These are phyloP conservation scores for Myiotriccus ornatus DNA, from an alignment of 2,797 vertebrate species.

Conservation along the genomic window DNA sequence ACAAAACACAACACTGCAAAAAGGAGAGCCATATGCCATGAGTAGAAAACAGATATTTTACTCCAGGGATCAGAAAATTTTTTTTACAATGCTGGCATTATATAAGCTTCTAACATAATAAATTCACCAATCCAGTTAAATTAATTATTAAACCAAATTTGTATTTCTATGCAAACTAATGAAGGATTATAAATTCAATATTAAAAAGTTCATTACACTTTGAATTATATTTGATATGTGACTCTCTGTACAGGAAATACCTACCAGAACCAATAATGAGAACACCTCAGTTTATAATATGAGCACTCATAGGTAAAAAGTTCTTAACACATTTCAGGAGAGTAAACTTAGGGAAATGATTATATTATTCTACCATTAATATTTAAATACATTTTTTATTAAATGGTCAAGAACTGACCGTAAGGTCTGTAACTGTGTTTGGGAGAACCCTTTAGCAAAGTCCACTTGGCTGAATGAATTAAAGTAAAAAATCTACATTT, in stretches of 20 bases:
- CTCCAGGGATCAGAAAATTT: neutral
- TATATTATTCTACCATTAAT: neutral
- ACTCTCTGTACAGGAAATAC: neutral
- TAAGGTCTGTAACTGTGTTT: neutral
- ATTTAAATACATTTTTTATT: neutral
- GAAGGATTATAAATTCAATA: slow-evolving; percentile 7
- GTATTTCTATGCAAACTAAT: neutral
- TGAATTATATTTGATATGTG: neutral
- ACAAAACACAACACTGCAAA: neutral
- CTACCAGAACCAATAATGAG: neutral
- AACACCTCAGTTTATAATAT: neutral
- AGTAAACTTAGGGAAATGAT: neutral
- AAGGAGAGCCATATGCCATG: neutral
- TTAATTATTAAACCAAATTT: slow-evolving; percentile 14
- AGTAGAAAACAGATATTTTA: neutral
- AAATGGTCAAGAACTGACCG: neutral
- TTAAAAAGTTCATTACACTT: slow-evolving; percentile 13
- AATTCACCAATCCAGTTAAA: neutral
- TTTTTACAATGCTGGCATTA: neutral
- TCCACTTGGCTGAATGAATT: neutral
- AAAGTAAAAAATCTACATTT: neutral
- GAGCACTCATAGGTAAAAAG: neutral
- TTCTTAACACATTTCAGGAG: neutral
- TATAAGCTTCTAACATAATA: neutral
- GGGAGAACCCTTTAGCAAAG: neutral